Conservation (phyloP, 2,888 invertebrate genomes). For the Leptopterna dolabrata region DNA sequence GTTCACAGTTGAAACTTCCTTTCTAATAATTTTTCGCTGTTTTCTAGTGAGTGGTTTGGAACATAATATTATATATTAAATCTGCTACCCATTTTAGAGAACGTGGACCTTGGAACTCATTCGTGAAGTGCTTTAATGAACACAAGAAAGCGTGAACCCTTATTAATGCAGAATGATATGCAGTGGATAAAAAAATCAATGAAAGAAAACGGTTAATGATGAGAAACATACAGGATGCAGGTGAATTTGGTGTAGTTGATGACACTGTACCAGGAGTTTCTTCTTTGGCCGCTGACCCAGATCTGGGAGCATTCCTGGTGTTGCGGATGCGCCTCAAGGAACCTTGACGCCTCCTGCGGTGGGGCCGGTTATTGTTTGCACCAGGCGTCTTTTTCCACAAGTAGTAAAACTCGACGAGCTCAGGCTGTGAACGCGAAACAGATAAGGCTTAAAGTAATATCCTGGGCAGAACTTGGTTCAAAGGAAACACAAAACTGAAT, state of each 20-base stretch:
- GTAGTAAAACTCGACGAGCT: conserved; percentile 98
- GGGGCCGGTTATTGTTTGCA: conserved; percentile 95
- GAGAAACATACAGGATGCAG: conserved; percentile 51
- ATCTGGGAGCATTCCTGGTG: conserved; percentile 83
- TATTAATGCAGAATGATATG: background rate
- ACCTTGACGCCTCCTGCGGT: conserved; percentile 86
- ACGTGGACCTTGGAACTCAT: no score
- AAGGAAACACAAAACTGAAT: no score
- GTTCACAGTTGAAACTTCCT: no score
- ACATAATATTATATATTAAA: no score
- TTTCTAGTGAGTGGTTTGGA: no score
- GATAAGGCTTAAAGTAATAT: no score
- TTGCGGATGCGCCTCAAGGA: conserved; percentile 89
- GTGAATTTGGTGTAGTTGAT: conserved; percentile 51
- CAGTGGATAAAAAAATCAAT: background rate
- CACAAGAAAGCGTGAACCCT: background rate
- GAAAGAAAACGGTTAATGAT: background rate
- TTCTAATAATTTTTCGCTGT: no score
- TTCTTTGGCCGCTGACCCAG: conserved; percentile 77
- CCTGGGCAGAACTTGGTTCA: no score
- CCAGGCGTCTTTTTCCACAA: conserved; percentile 99
- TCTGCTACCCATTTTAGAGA: no score
- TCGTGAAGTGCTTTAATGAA: no score
- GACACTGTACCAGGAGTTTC: conserved; percentile 68
- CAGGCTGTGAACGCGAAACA: conserved; percentile 73